Conservation (phyloP, 2,888 invertebrate species). For the Xylota segnis region DNA sequence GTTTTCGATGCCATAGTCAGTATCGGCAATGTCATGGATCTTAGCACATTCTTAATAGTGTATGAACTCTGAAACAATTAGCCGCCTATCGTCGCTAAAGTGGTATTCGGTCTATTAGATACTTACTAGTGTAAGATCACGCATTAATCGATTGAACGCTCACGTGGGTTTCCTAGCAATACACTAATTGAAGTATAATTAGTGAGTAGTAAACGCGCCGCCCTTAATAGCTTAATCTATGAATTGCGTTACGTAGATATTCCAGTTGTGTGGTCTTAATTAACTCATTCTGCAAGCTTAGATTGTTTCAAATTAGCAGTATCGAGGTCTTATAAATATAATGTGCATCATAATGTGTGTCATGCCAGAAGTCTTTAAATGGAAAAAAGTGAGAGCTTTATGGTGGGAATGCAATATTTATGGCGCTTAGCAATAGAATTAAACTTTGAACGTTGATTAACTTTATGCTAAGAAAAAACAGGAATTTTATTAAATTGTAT, state of each 20-base stretch:
- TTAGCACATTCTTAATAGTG: background rate
- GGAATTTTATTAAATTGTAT: too few relatives aligned
- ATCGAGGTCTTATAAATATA: conserved; percentile 4
- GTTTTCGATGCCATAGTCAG: too few relatives aligned
- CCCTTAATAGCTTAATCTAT: background rate
- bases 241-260: background rate
- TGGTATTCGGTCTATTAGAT: background rate
- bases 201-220: background rate
- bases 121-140: background rate
- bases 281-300: background rate
- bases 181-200: background rate
- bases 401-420: background rate
- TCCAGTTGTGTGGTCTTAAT: conserved; percentile 5
- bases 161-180: conserved; percentile 1
- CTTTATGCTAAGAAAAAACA: too few relatives aligned
- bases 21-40: too few relatives aligned
- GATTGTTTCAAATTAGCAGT: background rate
- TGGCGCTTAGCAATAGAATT: background rate
- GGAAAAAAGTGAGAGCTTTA: background rate
- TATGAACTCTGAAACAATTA: background rate
- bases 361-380: background rate
- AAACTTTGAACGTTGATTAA: too few relatives aligned
- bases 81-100: background rate
- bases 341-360: background rate
- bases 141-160: background rate